Evolutionary conservation across 2,797 vertebrate species (phyloP), one percentile per base, ranked within the genome.

Genomic region (Oryzias sinensis): DNA sequence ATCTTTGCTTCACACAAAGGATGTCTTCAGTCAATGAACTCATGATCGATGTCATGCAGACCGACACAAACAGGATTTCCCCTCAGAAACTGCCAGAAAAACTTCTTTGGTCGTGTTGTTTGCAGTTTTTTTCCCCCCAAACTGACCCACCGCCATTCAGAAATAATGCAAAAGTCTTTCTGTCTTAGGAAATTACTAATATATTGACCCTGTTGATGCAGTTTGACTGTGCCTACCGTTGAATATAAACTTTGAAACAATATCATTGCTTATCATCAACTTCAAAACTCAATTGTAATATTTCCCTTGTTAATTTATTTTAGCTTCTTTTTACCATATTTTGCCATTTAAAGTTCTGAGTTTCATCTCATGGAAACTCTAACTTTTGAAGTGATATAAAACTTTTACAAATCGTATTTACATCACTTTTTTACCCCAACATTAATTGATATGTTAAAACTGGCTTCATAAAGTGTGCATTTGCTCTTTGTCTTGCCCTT

Each of bases 1-100:
- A 14, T 5, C 33, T 4, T 43, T 14, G 6, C 41, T 57, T 47
- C 18, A 51, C 2, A 65, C 33, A 52, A 46, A 59, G 47, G 22
- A 55, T 18, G 18, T 50, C 46, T 50, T 18, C 49, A 49, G 53
- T 54, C 43, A 62, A 51, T 48, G 37, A 72, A 29, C 45, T 46
- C 14, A 8, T 47, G 47, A 55, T 46, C 59, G 45, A 44, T 47
- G 18, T 46, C 53, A 68, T 55, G 49, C 55, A 58, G 13, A 63
- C 43, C 52, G 50, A 62, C 45, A 43, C 51, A 65, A 57, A 43
- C 53, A 56, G 55, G 62, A 22, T 72, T 72, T 68, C 8, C 59
- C 37, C 44, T 48, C 13, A 1, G 25, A 65, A 63, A 41, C 18
- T 43, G 37, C 33, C 24, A 52, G 45, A 27, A 43, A 9, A 25